These are phyloP conservation scores for Edolisoma coerulescens DNA, from an alignment of 2,113 vertebrate species.

Conservation along the genomic window DNA sequence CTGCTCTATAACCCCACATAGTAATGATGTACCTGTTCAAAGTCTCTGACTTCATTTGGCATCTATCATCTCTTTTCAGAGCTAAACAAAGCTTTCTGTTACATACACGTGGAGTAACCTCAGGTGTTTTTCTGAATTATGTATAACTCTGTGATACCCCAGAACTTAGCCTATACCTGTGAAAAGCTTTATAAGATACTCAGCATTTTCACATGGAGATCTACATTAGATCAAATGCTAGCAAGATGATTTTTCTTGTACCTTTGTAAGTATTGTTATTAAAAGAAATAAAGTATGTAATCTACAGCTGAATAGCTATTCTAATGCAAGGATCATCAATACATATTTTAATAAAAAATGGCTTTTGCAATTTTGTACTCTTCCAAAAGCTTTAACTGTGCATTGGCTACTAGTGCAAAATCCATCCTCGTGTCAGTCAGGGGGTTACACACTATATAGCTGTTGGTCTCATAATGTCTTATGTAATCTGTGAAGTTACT, in stretches of 20 bases:
- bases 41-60: neutral
- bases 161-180: constrained; percentile 76
- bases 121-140: constrained; percentile 49
- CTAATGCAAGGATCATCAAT: neutral
- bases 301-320: neutral
- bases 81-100: neutral
- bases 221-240: constrained; percentile 72
- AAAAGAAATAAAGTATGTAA: neutral
- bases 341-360: neutral
- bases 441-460: neutral
- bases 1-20: neutral
- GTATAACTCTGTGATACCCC: constrained; percentile 25
- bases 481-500: neutral
- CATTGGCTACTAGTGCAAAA: constrained; percentile 40
- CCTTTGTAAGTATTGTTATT: constrained; percentile 3
- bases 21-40: neutral
- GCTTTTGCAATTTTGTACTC: constrained; percentile 44
- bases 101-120: constrained; percentile 18
- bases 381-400: constrained; percentile 56
- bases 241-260: constrained; percentile 21
- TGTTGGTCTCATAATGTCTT: neutral
- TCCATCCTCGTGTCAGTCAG: neutral
- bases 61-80: neutral
- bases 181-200: constrained; percentile 65
- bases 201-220: constrained; percentile 49